These are phyloP conservation scores for Sus cebifrons DNA, from an alignment of 2,797 vertebrate genomes.

Conservation along the genomic window DNA sequence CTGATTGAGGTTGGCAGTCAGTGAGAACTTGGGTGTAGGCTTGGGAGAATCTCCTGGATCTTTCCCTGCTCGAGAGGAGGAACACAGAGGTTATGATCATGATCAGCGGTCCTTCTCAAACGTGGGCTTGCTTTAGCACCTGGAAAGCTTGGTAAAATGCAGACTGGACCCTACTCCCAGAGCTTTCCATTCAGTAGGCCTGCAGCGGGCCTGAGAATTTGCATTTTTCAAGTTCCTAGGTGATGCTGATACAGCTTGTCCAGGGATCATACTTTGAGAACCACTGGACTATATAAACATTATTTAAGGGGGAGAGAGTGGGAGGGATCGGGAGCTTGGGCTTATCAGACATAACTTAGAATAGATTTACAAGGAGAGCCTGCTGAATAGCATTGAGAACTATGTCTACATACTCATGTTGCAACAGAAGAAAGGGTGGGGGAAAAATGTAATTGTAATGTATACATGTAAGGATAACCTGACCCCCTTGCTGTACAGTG, in stretches of 20 bases:
- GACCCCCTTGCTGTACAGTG: too few relatives aligned
- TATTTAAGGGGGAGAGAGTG: too few relatives aligned
- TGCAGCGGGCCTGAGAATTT: background rate
- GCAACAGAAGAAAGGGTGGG: too few relatives aligned
- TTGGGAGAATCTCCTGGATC: constrained; percentile 77
- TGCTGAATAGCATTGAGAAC: too few relatives aligned
- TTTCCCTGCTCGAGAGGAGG: constrained; percentile 79
- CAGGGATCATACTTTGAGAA: background rate
- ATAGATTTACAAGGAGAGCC: too few relatives aligned
- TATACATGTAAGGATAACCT: too few relatives aligned
- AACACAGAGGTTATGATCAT: constrained; percentile 7
- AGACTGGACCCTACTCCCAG: background rate
- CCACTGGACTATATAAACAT: background rate
- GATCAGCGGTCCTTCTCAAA: background rate
- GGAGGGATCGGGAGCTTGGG: too few relatives aligned
- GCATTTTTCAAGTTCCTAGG: background rate
- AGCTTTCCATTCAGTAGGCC: background rate
- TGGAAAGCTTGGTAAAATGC: background rate
- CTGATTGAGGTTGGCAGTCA: constrained; percentile 81
- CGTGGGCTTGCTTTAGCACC: background rate
- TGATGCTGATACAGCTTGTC: background rate
- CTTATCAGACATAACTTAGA: too few relatives aligned
- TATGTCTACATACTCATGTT: too few relatives aligned
- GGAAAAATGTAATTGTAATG: too few relatives aligned
- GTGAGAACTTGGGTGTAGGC: constrained; percentile 69